Evolutionary conservation across 2,888 invertebrate species (phyloP).

Genomic region (Ormyrus pomaceus): DNA sequence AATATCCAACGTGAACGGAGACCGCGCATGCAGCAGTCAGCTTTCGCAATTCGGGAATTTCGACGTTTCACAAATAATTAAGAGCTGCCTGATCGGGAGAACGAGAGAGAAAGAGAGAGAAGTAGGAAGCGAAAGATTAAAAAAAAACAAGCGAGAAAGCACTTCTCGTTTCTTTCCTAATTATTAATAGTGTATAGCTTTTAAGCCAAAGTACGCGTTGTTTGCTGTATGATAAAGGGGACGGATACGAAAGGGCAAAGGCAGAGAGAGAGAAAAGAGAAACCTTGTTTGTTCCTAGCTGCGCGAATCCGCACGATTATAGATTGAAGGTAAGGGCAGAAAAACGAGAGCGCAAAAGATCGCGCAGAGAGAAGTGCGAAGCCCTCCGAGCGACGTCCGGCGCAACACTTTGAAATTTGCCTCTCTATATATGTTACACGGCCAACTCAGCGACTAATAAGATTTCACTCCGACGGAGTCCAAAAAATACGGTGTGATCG

Average conservation of each 20-base stretch:
- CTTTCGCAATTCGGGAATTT: too few relatives aligned
- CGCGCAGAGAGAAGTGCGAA: not conserved
- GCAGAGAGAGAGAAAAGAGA: slow-evolving; percentile 2
- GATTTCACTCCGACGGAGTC: not conserved
- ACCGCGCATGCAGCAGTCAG: too few relatives aligned
- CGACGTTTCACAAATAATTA: too few relatives aligned
- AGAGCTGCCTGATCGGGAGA: too few relatives aligned
- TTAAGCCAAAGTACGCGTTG: slow-evolving; percentile 53
- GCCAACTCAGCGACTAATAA: not conserved
- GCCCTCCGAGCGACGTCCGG: not conserved
- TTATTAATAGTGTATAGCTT: slow-evolving; percentile 23
- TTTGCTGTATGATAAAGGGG: slow-evolving; percentile 59
- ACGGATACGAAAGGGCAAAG: not conserved
- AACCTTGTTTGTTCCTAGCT: slow-evolving; percentile 63
- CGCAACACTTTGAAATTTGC: not conserved
- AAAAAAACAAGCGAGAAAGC: too few relatives aligned
- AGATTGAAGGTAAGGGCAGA: not conserved
- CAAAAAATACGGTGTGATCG: not conserved
- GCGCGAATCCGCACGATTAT: slow-evolving; percentile 54
- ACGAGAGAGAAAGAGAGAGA: too few relatives aligned
- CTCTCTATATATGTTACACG: too few relatives aligned
- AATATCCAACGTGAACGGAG: not conserved
- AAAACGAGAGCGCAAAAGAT: not conserved
- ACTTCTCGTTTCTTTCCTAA: slow-evolving; percentile 20
- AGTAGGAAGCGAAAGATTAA: too few relatives aligned